Evolutionary conservation across 2,888 invertebrate genomes (phyloP).

Genomic region (Cephus pulcher): DNA sequence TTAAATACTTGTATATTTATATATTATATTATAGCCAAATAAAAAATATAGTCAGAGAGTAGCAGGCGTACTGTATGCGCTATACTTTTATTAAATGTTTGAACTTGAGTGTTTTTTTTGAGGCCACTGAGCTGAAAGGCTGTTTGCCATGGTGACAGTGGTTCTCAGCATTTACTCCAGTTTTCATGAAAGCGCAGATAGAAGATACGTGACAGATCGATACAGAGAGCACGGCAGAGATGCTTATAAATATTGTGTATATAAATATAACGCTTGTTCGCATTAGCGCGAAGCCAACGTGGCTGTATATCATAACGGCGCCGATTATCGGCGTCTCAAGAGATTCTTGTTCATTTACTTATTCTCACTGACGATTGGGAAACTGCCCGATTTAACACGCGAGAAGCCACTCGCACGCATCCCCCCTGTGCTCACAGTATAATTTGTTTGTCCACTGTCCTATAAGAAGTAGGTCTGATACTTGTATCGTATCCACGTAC

Average conservation of each 20-base stretch:
- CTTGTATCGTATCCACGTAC: neutral
- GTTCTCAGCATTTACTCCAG: neutral
- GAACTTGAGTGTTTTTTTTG: neutral
- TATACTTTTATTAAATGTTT: neutral
- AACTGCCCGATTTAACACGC: neutral
- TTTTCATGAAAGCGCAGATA: neutral
- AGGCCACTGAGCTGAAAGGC: neutral
- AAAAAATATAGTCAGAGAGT: neutral
- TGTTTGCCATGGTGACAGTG: neutral
- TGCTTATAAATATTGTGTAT: neutral
- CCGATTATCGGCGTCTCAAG: neutral
- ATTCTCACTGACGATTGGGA: neutral
- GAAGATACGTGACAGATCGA: neutral
- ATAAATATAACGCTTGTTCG: neutral
- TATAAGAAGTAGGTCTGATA: neutral
- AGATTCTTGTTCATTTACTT: neutral
- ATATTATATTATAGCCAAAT: neutral
- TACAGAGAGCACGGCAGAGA: neutral
- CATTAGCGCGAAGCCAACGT: neutral
- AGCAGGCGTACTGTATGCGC: neutral
- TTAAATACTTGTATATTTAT: neutral
- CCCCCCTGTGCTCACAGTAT: neutral
- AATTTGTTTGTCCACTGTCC: neutral
- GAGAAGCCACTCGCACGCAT: neutral
- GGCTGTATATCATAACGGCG: neutral